phyloP scores from a whole-genome alignment of 2,888 invertebrate species.

The Heliconius hortense region DNA sequence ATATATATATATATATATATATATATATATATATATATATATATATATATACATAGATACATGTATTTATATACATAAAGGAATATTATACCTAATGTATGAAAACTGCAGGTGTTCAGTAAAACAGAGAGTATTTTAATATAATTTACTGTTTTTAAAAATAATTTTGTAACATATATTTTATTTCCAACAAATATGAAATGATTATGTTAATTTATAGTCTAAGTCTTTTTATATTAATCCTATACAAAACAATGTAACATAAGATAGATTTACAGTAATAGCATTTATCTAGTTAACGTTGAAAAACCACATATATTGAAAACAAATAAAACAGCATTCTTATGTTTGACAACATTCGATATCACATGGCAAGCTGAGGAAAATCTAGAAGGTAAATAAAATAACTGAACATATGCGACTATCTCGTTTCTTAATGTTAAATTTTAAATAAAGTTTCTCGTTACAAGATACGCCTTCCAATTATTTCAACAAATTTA shows the following conservation, averaged over 20 bases:
- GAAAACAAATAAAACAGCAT: background rate
- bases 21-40: no score
- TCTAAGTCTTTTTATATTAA: background rate
- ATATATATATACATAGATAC: no score
- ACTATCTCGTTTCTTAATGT: constrained; percentile 15
- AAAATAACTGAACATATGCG: constrained; percentile 13
- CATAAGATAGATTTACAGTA: background rate
- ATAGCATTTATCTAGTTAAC: background rate
- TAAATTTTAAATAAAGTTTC: constrained; percentile 23
- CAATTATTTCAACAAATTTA: constrained; percentile 22
- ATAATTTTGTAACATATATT: no score
- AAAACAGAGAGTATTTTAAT: no score
- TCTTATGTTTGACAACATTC: background rate
- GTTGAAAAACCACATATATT: background rate
- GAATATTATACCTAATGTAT: no score
- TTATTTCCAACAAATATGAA: no score
- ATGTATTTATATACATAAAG: no score
- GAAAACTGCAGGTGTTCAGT: no score
- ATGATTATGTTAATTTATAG: no score
- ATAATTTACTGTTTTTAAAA: no score
- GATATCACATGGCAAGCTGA: background rate
- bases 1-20: no score
- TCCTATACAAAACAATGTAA: background rate
- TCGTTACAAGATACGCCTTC: constrained; percentile 22
- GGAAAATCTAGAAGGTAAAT: constrained; percentile 14